Percentiles rank a stretch among this genome's conserved stretches.
Conservation (phyloP, 2,797 vertebrate species). For the Thripadectes ignobilis region DNA sequence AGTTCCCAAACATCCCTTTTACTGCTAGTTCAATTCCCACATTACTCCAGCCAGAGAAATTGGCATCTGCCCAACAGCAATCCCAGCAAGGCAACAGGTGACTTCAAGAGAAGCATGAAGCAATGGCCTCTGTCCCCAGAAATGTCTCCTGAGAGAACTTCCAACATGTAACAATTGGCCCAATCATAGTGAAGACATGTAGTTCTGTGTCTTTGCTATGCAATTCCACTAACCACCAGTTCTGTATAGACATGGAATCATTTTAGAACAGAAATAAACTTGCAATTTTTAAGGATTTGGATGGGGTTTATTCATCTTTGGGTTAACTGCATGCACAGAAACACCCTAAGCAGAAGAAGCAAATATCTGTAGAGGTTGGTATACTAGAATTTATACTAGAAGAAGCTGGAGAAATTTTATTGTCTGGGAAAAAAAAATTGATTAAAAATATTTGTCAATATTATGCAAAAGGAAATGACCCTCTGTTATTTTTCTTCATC, state of each 20-base stretch:
- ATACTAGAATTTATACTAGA: background rate
- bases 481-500: background rate
- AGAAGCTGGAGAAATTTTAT: background rate
- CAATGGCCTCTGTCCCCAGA: background rate
- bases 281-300: background rate
- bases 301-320: background rate
- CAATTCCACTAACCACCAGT: background rate
- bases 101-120: background rate
- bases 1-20: background rate
- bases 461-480: background rate
- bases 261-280: background rate
- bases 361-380: background rate
- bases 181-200: background rate
- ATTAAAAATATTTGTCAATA: background rate
- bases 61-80: background rate
- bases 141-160: background rate
- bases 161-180: background rate
- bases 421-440: background rate
- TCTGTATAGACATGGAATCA: background rate
- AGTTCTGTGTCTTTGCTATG: background rate
- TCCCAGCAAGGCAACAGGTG: background rate
- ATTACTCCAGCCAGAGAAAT: background rate
- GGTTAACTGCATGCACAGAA: background rate
- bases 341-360: background rate
- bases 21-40: background rate